phyloP scores from a whole-genome alignment of 2,113 vertebrate species.

The Euleptes europaea region DNA sequence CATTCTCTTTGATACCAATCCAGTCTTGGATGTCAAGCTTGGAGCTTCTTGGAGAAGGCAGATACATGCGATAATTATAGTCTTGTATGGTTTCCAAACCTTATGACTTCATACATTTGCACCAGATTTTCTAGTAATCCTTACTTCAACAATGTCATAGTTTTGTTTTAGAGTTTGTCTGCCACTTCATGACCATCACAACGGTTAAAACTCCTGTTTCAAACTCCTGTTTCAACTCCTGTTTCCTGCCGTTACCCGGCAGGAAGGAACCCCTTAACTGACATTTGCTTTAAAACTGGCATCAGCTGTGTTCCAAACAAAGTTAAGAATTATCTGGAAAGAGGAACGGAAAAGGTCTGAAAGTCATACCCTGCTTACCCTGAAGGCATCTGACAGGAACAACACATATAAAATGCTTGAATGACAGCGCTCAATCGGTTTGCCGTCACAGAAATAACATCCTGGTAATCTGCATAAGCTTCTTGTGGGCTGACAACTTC shows the following conservation, averaged over 20 bases:
- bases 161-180: not conserved
- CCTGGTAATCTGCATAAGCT: slow-evolving; percentile 86
- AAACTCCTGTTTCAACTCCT: too few relatives aligned
- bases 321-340: not conserved
- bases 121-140: not conserved
- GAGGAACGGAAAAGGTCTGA: not conserved
- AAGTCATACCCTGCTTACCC: slow-evolving; percentile 79
- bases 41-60: not conserved
- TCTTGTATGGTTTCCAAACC: not conserved
- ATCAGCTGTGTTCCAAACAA: not conserved
- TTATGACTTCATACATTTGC: not conserved
- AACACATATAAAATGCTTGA: slow-evolving; percentile 98
- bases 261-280: not conserved
- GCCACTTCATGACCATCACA: not conserved
- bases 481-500: slow-evolving; percentile 79
- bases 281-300: not conserved
- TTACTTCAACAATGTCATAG: not conserved
- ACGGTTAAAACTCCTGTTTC: not conserved
- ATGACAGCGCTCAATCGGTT: slow-evolving; percentile 96
- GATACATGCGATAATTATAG: not conserved
- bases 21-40: not conserved
- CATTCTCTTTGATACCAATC: not conserved
- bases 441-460: slow-evolving; percentile 97
- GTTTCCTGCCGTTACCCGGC: not conserved
- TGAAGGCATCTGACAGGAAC: slow-evolving; percentile 97